Conservation (phyloP, 2,797 vertebrate genomes). For the Serranus cabrilla region DNA sequence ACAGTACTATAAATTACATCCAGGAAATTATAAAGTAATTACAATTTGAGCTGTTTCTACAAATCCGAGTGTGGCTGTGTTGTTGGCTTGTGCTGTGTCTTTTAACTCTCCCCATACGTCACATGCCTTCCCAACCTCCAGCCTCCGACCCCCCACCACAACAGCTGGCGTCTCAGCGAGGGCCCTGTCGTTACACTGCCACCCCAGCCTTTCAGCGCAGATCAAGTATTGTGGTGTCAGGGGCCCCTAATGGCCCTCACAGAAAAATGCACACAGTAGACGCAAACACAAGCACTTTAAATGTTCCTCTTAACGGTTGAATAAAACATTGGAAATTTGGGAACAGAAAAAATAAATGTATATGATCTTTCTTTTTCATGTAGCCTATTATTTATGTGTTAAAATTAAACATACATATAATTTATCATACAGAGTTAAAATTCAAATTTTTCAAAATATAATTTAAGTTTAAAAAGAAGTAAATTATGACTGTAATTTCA, state of each 20-base stretch:
- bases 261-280: constrained; percentile 53
- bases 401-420: neutral
- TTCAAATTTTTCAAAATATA: too few species aligned
- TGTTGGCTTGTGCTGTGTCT: constrained; percentile 42
- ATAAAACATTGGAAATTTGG: constrained; percentile 22
- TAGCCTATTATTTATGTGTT: neutral
- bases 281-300: constrained; percentile 32
- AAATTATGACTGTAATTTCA: neutral
- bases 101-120: constrained; percentile 73
- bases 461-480: neutral
- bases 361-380: neutral
- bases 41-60: constrained; percentile 23
- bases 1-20: neutral
- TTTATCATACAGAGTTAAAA: neutral
- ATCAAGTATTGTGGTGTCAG: constrained; percentile 68
- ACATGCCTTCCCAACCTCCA: constrained; percentile 64
- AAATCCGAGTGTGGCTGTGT: constrained; percentile 21
- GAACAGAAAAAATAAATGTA: neutral
- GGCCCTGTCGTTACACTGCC: constrained; percentile 66
- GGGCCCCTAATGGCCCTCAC: constrained; percentile 69
- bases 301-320: constrained; percentile 30
- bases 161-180: constrained; percentile 80
- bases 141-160: constrained; percentile 70
- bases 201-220: constrained; percentile 65
- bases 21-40: constrained; percentile 15